Conservation (phyloP, 2,888 invertebrate species). For the Harpagoxenus sublaevis region DNA sequence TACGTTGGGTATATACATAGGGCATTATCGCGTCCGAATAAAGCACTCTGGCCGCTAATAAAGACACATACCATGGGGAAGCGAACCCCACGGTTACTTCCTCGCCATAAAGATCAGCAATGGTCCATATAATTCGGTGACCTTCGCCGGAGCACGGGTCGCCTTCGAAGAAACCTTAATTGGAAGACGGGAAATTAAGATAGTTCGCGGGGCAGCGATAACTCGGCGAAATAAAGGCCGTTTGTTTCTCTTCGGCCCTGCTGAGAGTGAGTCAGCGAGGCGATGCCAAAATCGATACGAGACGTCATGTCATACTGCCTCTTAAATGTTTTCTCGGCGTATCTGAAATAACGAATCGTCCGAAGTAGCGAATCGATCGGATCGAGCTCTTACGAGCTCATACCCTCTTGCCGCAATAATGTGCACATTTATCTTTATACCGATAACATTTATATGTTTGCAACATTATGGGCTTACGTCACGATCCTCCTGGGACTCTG, state of each 20-base stretch:
- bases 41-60: slow-evolving; percentile 68
- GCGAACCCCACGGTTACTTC: slow-evolving; percentile 60
- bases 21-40: slow-evolving; percentile 60
- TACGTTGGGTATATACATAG: slow-evolving; percentile 16
- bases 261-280: slow-evolving; percentile 64
- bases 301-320: slow-evolving; percentile 33
- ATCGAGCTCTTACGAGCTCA: slow-evolving; percentile 3
- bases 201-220: slow-evolving; percentile 65
- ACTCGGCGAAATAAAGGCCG: slow-evolving; percentile 67
- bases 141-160: slow-evolving; percentile 38
- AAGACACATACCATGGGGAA: slow-evolving; percentile 70
- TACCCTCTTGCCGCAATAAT: not conserved
- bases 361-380: slow-evolving; percentile 1
- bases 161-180: slow-evolving; percentile 73
- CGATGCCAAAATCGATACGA: slow-evolving; percentile 61
- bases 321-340: slow-evolving; percentile 7
- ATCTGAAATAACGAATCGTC: not conserved
- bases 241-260: slow-evolving; percentile 67
- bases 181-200: slow-evolving; percentile 75
- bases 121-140: slow-evolving; percentile 76
- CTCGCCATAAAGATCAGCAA: slow-evolving; percentile 76
- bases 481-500: slow-evolving; percentile 10
- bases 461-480: not conserved
- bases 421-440: not conserved
- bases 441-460: slow-evolving; percentile 35